Evolutionary conservation across 2,113 vertebrate genomes (phyloP).

Genomic region (Saguinus midas): DNA sequence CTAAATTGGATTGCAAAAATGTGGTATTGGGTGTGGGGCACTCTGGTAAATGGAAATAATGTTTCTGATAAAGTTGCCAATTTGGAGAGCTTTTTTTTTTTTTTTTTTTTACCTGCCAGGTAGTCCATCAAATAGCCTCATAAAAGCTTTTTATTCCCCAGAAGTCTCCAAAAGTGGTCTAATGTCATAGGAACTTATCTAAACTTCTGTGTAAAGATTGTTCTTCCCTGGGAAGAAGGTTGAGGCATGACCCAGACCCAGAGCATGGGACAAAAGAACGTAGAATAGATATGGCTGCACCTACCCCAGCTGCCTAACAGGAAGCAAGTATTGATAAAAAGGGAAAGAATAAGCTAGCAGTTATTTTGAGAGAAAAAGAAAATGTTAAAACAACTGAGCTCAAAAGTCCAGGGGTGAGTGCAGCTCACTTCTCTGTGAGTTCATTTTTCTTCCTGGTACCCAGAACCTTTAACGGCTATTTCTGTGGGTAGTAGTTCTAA

Average conservation of each 20-base stretch:
- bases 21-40: not conserved
- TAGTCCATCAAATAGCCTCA: not conserved
- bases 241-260: not conserved
- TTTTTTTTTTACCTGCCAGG: not conserved
- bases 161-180: not conserved
- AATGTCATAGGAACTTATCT: conserved; percentile 26
- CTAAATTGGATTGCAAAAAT: conserved; percentile 32
- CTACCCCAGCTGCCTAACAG: not conserved
- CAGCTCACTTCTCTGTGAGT: not conserved
- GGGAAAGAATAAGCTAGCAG: not conserved
- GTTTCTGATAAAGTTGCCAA: conserved; percentile 9
- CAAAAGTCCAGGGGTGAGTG: not conserved
- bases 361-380: conserved; percentile 18
- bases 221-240: conserved; percentile 9
- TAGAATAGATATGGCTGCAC: not conserved
- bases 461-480: not conserved
- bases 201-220: not conserved
- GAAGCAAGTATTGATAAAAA: conserved; percentile 28
- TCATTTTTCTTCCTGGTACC: conserved; percentile 29
- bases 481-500: not conserved
- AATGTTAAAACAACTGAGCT: not conserved
- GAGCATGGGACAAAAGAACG: not conserved
- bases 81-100: not conserved
- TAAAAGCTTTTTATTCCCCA: not conserved
- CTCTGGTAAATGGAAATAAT: not conserved